Evolutionary conservation across 2,888 invertebrate species (phyloP).

Genomic region (Argynnis bischoffii): DNA sequence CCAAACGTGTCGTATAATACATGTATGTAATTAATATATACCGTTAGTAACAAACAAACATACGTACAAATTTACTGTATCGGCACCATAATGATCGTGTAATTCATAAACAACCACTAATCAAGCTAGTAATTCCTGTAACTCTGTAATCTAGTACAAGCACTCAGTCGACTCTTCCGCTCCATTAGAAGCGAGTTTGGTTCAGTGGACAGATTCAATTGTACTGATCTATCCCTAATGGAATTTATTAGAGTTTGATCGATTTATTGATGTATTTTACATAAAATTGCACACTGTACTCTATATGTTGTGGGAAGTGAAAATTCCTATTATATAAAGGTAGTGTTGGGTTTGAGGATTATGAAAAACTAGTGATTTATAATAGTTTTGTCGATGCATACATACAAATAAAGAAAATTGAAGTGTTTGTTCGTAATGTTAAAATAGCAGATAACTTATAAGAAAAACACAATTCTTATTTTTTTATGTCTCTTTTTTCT

Average conservation of each 20-base stretch:
- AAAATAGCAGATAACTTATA: too few species aligned
- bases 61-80: too few species aligned
- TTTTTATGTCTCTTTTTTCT: too few species aligned
- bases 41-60: too few species aligned
- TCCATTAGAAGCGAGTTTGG: slow-evolving; percentile 31
- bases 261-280: slow-evolving; percentile 27
- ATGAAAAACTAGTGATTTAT: too few species aligned
- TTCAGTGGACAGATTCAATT: slow-evolving; percentile 28
- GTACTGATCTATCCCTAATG: slow-evolving; percentile 28
- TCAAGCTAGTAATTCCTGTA: slow-evolving; percentile 23
- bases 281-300: background rate
- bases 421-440: too few species aligned
- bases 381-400: too few species aligned
- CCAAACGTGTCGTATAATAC: too few species aligned
- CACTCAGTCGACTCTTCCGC: slow-evolving; percentile 38
- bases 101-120: slow-evolving; percentile 13
- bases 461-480: too few species aligned
- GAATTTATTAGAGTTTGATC: slow-evolving; percentile 27
- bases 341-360: background rate
- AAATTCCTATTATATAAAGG: too few species aligned
- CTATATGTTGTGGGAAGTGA: background rate
- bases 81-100: background rate
- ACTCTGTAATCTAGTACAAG: slow-evolving; percentile 33
- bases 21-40: too few species aligned
- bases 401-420: too few species aligned